Evolutionary conservation across 2,113 vertebrate species (phyloP), one percentile per base, ranked within the genome.

Genomic region (Bagarius yarrelli): DNA sequence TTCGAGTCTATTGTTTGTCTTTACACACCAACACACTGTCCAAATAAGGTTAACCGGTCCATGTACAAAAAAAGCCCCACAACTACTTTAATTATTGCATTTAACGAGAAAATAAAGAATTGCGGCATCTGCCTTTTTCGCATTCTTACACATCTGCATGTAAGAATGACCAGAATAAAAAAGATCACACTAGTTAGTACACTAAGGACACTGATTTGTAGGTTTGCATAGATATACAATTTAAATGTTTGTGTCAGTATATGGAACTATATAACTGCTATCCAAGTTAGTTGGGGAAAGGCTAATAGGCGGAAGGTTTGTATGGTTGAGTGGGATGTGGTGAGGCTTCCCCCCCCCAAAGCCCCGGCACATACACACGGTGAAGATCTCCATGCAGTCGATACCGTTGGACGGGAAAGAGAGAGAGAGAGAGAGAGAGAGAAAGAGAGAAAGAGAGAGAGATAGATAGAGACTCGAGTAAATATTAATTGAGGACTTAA

Each of bases 221-320:
- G 40, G 5, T 2, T 70, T 27, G 11, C 16, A 44, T 4, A 15
- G 30, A 56, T 53, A 8, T 57, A n/a, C 44, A 47, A 47, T 55
- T 60, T 5, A 30, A 36, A 16, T n/a, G 55, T 55, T 18, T 69
- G 64, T n/a, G 66, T 60, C 23, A 32, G 47, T 50, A 55, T 55
- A 52, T 69, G 27, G 85, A 50, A 86, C 87, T 89, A 87, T 52
- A 84, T 85, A 83, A 85, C 72, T 83, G 78, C 85, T 70, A 87
- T 85, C 30, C 80, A 89, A 89, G 88, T 89, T 85, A 87, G 89
- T 88, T 85, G 80, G 77, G 79, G 83, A 81, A 79, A 83, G 87
- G 80, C 69, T 78, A 83, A 53, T 55, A 77, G 34, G 85, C 85
- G 87, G 85, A 88, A 84, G 81, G 80, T 53, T 80, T 75, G 32